phyloP scores from a whole-genome alignment of 1,140 invertebrate species.

The Lepidurus packardi region DNA sequence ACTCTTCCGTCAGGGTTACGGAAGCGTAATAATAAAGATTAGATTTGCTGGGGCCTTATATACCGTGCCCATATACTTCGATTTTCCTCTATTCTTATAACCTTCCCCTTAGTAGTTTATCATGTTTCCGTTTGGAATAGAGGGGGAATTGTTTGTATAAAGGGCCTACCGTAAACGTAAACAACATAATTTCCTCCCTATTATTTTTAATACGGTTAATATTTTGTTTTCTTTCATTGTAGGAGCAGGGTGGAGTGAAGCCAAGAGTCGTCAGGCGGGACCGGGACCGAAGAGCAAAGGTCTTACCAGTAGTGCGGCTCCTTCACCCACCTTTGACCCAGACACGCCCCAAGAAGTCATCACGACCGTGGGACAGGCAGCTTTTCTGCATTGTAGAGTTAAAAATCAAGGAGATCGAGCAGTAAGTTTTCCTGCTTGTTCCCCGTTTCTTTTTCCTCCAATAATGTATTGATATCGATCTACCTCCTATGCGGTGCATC shows the following conservation, averaged over 20 bases:
- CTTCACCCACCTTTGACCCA: constrained; percentile 24
- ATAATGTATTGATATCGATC: neutral
- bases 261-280: neutral
- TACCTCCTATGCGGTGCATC: neutral
- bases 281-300: neutral
- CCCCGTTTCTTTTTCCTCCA: neutral
- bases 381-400: constrained; percentile 75
- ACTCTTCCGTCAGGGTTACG: neutral
- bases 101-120: too few species aligned
- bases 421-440: constrained; percentile 45
- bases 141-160: too few species aligned
- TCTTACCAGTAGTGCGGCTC: neutral
- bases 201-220: neutral
- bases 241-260: constrained; percentile 20
- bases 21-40: neutral
- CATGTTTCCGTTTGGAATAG: too few species aligned
- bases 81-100: neutral
- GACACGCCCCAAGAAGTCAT: constrained; percentile 57
- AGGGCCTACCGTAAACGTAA: too few species aligned
- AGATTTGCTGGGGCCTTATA: neutral
- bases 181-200: neutral
- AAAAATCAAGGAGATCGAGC: constrained; percentile 54
- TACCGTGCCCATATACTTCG: neutral
- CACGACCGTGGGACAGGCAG: constrained; percentile 76
- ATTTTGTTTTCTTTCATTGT: neutral